These are phyloP conservation scores for Bombus fervidus DNA, from an alignment of 1,140 invertebrate genomes.

Conservation along the genomic window DNA sequence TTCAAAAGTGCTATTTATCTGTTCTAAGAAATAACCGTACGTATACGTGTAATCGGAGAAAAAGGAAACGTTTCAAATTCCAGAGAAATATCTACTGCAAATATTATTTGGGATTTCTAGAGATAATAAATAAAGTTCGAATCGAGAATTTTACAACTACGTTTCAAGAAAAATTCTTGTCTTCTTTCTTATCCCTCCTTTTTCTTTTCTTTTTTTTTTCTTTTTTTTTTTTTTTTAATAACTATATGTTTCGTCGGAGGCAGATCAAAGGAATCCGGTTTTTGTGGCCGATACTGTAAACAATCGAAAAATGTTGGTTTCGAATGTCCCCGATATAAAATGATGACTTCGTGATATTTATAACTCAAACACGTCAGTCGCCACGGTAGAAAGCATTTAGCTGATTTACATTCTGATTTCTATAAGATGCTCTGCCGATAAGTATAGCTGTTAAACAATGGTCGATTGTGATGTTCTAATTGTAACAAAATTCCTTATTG, in stretches of 20 bases:
- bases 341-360: slow-evolving; percentile 49
- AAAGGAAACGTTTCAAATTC: background rate
- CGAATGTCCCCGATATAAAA: slow-evolving; percentile 36
- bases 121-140: slow-evolving; percentile 6
- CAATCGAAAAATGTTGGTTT: slow-evolving; percentile 23
- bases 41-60: background rate
- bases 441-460: too few relatives aligned
- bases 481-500: too few relatives aligned
- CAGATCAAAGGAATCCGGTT: slow-evolving; percentile 38
- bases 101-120: background rate
- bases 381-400: slow-evolving; percentile 17
- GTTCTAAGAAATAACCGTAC: background rate
- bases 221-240: background rate
- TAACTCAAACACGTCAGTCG: slow-evolving; percentile 28
- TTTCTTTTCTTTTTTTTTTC: background rate
- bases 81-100: background rate
- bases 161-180: too few relatives aligned
- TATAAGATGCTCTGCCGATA: background rate
- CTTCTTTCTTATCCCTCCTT: background rate
- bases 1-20: background rate
- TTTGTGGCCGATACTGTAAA: background rate
- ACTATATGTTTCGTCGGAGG: slow-evolving; percentile 6
- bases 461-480: too few relatives aligned
- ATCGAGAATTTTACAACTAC: too few relatives aligned
- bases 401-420: slow-evolving; percentile 18